Conservation (phyloP, 2,797 vertebrate genomes). For the Sebastes kiyomatsui region DNA sequence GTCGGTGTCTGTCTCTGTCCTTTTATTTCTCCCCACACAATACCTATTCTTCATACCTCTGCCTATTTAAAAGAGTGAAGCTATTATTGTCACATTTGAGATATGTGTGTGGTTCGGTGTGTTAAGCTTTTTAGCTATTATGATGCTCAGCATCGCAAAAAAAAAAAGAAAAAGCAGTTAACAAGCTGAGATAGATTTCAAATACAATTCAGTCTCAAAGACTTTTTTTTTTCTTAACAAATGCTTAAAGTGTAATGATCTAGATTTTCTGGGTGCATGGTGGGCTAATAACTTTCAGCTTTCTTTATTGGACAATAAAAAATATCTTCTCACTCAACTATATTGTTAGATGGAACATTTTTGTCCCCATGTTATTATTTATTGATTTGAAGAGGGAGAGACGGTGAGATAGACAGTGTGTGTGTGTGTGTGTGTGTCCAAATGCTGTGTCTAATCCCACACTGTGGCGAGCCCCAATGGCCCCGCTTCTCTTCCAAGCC, state of each 20-base stretch:
- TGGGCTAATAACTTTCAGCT: conserved; percentile 3
- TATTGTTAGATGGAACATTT: conserved; percentile 42
- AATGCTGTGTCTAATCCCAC: conserved; percentile 71
- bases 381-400: conserved; percentile 61
- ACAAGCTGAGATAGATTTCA: background rate
- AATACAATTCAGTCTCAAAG: background rate
- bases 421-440: conserved; percentile 43
- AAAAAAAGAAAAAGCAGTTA: background rate
- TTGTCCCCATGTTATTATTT: conserved; percentile 57
- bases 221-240: background rate
- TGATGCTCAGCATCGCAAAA: background rate
- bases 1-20: background rate
- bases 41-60: background rate
- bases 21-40: conserved; percentile 1
- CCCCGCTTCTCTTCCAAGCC: conserved; percentile 51
- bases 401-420: conserved; percentile 8
- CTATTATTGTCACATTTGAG: background rate
- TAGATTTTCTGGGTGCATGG: conserved; percentile 22
- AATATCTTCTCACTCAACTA: conserved; percentile 38
- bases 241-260: conserved; percentile 13
- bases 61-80: conserved; percentile 11
- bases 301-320: conserved; percentile 32
- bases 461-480: conserved; percentile 51
- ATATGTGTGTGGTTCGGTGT: background rate
- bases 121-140: conserved; percentile 15